These are phyloP conservation scores for Petrocephalus schoutedeni DNA, from an alignment of 2,797 vertebrate genomes.

Conservation along the genomic window DNA sequence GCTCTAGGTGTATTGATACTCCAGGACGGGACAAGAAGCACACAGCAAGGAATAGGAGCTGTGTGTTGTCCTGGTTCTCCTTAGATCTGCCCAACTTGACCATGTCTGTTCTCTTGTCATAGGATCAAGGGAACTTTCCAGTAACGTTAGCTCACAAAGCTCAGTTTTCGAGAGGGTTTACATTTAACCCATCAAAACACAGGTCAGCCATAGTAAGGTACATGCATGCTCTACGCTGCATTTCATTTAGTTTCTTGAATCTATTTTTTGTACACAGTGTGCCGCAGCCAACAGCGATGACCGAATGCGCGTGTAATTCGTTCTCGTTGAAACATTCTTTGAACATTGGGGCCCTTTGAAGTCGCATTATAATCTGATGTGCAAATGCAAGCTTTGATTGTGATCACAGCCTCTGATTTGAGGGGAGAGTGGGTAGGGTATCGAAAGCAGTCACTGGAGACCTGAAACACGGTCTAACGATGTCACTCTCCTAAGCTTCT, in stretches of 20 bases:
- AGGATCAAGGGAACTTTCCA: background rate
- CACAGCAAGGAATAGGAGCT: background rate
- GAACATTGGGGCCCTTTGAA: constrained; percentile 47
- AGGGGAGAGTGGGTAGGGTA: constrained; percentile 18
- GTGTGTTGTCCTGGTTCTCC: background rate
- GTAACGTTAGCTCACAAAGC: background rate
- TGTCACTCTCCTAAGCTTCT: constrained; percentile 25
- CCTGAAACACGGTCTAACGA: constrained; percentile 21
- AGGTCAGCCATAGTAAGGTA: background rate
- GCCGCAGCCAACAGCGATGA: constrained; percentile 26
- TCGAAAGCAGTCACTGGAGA: constrained; percentile 31
- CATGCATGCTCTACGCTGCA: background rate
- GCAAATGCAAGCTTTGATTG: constrained; percentile 60
- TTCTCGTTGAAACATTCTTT: constrained; percentile 43
- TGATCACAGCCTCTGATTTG: constrained; percentile 29
- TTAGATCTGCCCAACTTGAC: background rate
- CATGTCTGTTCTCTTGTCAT: background rate
- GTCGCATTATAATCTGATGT: constrained; percentile 51
- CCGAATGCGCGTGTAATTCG: constrained; percentile 27
- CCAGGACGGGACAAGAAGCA: background rate
- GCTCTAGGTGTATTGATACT: constrained; percentile 43
- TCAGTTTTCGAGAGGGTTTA: background rate
- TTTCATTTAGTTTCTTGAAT: background rate
- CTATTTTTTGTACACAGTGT: constrained; percentile 27
- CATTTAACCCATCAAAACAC: background rate